These are phyloP conservation scores for Aleiodes leptofemur DNA, from an alignment of 2,888 invertebrate species.

Conservation along the genomic window DNA sequence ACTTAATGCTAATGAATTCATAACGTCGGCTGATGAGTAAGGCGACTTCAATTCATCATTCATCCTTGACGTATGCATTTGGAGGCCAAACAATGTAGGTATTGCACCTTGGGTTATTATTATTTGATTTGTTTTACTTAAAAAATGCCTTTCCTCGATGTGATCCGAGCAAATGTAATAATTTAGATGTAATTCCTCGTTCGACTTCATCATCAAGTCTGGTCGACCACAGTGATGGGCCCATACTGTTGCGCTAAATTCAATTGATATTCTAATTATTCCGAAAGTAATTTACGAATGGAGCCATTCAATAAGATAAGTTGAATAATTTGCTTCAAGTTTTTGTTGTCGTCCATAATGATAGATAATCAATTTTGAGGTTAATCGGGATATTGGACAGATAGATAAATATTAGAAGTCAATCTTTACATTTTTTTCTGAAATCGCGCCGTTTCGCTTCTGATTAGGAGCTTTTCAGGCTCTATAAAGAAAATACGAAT, in stretches of 20 bases:
- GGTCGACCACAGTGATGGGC: slow-evolving; percentile 60
- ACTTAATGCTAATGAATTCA: slow-evolving; percentile 37
- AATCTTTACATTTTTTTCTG: too few relatives aligned
- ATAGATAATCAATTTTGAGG: too few relatives aligned
- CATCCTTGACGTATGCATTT: slow-evolving; percentile 2
- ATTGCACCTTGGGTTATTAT: slow-evolving; percentile 58
- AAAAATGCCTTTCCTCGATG: slow-evolving; percentile 61
- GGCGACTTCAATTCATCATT: slow-evolving; percentile 29
- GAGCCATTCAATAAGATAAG: too few relatives aligned
- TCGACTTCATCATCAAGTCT: slow-evolving; percentile 61
- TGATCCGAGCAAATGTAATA: slow-evolving; percentile 63
- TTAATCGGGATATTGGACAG: too few relatives aligned
- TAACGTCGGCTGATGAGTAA: slow-evolving; percentile 35
- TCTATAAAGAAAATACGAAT: too few relatives aligned
- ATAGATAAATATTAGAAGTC: too few relatives aligned
- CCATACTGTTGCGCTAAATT: slow-evolving; percentile 59
- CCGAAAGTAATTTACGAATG: slow-evolving; percentile 4
- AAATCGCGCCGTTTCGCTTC: too few relatives aligned
- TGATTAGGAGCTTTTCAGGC: too few relatives aligned
- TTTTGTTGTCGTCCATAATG: too few relatives aligned
- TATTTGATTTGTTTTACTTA: slow-evolving; percentile 58
- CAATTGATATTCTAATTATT: not conserved
- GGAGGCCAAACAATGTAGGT: slow-evolving; percentile 56
- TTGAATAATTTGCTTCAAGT: too few relatives aligned
- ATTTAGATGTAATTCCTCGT: slow-evolving; percentile 59